phyloP scores from a whole-genome alignment of 2,113 vertebrate genomes.

The Eonycteris spelaea region DNA sequence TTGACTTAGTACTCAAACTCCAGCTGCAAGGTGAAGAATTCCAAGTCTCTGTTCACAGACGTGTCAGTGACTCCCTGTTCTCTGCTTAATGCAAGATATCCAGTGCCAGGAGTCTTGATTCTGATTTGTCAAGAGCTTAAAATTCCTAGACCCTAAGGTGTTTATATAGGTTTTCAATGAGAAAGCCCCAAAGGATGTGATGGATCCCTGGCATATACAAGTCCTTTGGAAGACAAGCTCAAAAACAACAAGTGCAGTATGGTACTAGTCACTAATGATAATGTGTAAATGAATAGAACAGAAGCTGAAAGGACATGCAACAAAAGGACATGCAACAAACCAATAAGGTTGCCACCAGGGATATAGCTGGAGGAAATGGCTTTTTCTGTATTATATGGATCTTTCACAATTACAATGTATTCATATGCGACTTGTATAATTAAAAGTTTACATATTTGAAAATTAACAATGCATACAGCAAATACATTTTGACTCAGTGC shows the following conservation, averaged over 20 bases:
- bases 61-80: not conserved
- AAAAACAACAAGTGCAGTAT: rapidly evolving
- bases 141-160: not conserved
- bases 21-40: not conserved
- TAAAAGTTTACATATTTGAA: not conserved
- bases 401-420: not conserved
- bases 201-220: not conserved
- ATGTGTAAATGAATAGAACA: not conserved
- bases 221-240: not conserved
- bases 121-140: not conserved
- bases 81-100: not conserved
- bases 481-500: not conserved
- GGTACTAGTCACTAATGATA: not conserved
- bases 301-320: not conserved
- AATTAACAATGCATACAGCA: not conserved
- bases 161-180: not conserved
- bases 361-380: not conserved
- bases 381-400: not conserved
- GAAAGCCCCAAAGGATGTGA: not conserved
- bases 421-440: not conserved
- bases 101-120: not conserved
- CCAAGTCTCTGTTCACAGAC: not conserved
- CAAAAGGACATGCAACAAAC: not conserved
- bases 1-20: not conserved
- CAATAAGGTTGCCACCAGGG: not conserved